Evolutionary conservation across 2,888 invertebrate species (phyloP), one percentile per base, ranked within the genome.

Genomic region (Stenichneumon culpator): DNA sequence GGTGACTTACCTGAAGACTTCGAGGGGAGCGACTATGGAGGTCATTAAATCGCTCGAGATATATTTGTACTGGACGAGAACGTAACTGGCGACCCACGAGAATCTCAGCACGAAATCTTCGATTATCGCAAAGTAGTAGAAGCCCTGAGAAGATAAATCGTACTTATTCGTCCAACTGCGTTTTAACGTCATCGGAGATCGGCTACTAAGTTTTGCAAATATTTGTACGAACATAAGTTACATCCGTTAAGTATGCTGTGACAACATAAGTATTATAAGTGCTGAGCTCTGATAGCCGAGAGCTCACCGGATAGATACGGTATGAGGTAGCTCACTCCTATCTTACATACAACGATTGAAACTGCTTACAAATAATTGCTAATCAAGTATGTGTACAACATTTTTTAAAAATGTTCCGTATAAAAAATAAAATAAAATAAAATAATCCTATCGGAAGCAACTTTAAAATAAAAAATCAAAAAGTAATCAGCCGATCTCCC

Each of bases 101-200:
- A 99, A 99, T 86, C 99, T 96, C 57, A 99, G 95, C 65, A 99
- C 94, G 85, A 99, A 96, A 94, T 99, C 99, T 94, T 99, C 99
- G 57, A 99, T 95, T 88, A 99, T 98, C 25, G 99, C 99, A 94
- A 99, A 98, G 94, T 99, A 99, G 93, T 99, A 99, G 94, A 98
- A 98, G 91, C 96, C 96, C 97, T 98, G 94, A 28, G 95, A 95
- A 84, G 84, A 79, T 6, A 39, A 77, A 47, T 16, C 44, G 16
- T 47, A 16, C 4, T 72, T 57, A 60, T 79, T 79, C 54, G 16
- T 32, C n/a, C 28, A 69, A 36, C 32, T 14, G 14, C 36, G 44
- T 32, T 11, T 6, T 79, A 83, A 78, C 69, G 65, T 77, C 81
- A 57, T 57, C 25, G 11, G 11, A 25, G 4, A 14, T 57, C 22